Evolutionary conservation across 1,140 invertebrate genomes (phyloP), one percentile per base, ranked within the genome.

Genomic region (Lasioglossum albipes): DNA sequence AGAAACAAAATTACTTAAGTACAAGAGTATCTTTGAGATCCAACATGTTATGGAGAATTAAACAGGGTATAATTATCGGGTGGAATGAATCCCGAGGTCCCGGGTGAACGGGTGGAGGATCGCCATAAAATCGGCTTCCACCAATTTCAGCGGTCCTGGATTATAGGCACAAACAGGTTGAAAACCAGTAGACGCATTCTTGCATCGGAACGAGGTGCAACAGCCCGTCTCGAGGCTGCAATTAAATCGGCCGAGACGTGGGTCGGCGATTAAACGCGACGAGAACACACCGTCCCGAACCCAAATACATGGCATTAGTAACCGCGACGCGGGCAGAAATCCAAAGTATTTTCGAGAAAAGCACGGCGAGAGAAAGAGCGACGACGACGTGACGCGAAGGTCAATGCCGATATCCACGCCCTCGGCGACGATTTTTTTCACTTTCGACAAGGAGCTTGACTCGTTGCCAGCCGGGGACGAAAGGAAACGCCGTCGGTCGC

Each of bases 351-450:
- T 45, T 75, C 41, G 79, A 27, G 59, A 76, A 73, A 85, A 84
- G 68, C 52, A 20, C 72, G 45, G 65, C 67, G 20, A n/a, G 59
- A 64, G 62, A 84, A 77, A 84, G 62, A 76, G 42, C 70, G 36
- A 42, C 70, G 27, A 12, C 41, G 49, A 82, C 79, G 83, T 85
- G 83, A 84, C 31, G 22, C 52, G 79, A 84, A 82, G 74, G 64
- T 84, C 65, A 84, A 84, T 70, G 12, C 18, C n/a, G 20, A 2
- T 36, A 36, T 4, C 54, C n/a, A 49, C 49, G 7, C 31, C 36
- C 27, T 59, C 36, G n/a, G 42, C 45, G 45, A 49, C 2, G 45
- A 49, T 64, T 42, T 75, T 69, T 71, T 68, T 62, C 64, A 75
- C 57, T 81, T 80, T 52, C 67, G 52, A 68, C 18, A 52, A 36